Evolutionary conservation across 2,113 vertebrate species (phyloP).

Genomic region (Chionis minor): DNA sequence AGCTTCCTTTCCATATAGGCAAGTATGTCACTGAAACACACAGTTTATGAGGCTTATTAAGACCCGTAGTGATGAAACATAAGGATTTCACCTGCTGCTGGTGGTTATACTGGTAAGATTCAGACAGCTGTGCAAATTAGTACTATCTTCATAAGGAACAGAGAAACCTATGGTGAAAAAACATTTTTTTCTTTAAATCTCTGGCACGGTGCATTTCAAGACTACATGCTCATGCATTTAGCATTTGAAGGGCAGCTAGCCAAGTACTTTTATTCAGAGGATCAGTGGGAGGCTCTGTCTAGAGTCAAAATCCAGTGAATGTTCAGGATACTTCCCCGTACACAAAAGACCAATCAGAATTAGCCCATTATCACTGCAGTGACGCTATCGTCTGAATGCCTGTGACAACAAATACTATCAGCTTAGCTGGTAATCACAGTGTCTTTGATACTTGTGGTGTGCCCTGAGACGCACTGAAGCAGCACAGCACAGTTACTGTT

Average conservation of each 20-base stretch:
- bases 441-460: neutral
- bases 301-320: neutral
- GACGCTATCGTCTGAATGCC: neutral
- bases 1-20: neutral
- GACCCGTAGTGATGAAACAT: neutral
- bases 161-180: neutral
- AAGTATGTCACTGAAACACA: neutral
- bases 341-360: neutral
- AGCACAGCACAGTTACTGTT: neutral
- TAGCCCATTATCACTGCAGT: neutral
- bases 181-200: neutral
- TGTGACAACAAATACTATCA: neutral
- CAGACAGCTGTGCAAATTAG: neutral
- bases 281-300: neutral
- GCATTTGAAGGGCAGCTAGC: neutral
- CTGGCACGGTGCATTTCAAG: neutral
- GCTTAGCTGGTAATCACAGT: neutral
- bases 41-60: neutral
- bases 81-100: neutral
- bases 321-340: neutral
- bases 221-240: neutral
- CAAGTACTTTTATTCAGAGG: neutral
- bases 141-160: neutral
- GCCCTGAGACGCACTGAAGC: neutral
- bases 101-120: neutral